These are phyloP conservation scores for Hydrozoanthus gracilis DNA, from an alignment of 92 coral and sea anemone species.

Conservation along the genomic window DNA sequence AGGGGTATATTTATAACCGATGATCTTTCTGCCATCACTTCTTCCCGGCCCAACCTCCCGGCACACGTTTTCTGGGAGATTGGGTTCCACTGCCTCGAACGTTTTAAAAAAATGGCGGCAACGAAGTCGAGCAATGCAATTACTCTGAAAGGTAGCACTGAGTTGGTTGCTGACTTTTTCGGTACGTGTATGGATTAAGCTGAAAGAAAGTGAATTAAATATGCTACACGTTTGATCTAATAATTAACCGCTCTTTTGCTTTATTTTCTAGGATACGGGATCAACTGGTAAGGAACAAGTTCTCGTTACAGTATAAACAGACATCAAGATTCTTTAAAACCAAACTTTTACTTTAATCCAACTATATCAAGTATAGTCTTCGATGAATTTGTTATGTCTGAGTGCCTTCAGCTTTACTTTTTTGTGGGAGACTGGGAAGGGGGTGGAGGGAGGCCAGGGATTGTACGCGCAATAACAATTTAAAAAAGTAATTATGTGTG, in stretches of 20 bases:
- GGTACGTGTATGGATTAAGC: slow-evolving; percentile 58
- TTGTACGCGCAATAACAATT: neutral
- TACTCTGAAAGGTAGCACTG: slow-evolving; percentile 96
- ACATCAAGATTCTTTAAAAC: neutral
- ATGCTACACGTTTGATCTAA: neutral
- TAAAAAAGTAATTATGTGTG: neutral
- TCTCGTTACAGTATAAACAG: neutral
- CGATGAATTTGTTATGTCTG: too few relatives aligned
- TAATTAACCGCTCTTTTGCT: neutral
- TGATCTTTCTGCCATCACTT: too few relatives aligned
- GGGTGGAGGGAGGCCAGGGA: too few relatives aligned
- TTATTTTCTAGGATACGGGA: slow-evolving; percentile 82
- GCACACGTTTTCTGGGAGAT: neutral
- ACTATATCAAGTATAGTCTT: neutral
- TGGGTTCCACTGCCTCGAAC: neutral
- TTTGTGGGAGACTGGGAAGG: too few relatives aligned
- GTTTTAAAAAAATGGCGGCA: slow-evolving; percentile 97
- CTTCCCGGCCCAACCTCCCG: too few relatives aligned
- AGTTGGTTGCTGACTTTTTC: slow-evolving; percentile 94
- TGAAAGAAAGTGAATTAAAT: neutral
- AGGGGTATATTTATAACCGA: too few relatives aligned
- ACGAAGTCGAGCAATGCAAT: slow-evolving; percentile 76
- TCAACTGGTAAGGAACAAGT: slow-evolving; percentile 79
- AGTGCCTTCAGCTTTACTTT: too few relatives aligned
- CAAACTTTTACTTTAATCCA: neutral